phyloP scores from a whole-genome alignment of 2,888 invertebrate genomes.

The Leucozona laternaria region DNA sequence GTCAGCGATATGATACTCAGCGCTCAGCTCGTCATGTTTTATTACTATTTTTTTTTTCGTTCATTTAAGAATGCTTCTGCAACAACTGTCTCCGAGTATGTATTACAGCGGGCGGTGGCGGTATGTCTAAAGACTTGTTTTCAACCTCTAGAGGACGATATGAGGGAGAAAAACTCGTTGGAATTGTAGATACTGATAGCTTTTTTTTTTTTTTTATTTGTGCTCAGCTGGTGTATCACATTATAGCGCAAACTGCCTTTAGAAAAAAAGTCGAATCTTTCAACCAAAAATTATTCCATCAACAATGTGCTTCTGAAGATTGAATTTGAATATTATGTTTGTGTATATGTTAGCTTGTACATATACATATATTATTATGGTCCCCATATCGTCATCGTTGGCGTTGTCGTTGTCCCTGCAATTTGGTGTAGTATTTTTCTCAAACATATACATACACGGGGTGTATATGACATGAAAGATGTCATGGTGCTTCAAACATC shows the following conservation, averaged over 20 bases:
- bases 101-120: not conserved
- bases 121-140: slow-evolving; percentile 8
- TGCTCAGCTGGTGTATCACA: slow-evolving; percentile 57
- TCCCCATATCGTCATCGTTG: slow-evolving; percentile 1
- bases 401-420: slow-evolving; percentile 11
- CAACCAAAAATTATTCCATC: slow-evolving; percentile 70
- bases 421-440: slow-evolving; percentile 20
- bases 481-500: slow-evolving; percentile 31
- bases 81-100: slow-evolving; percentile 33
- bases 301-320: slow-evolving; percentile 66
- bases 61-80: slow-evolving; percentile 63
- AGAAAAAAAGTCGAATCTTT: slow-evolving; percentile 35
- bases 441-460: not conserved
- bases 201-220: slow-evolving; percentile 11
- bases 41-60: slow-evolving; percentile 56
- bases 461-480: slow-evolving; percentile 18
- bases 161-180: slow-evolving; percentile 29
- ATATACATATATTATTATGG: slow-evolving; percentile 9
- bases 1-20: slow-evolving; percentile 69
- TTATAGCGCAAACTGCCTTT: slow-evolving; percentile 50
- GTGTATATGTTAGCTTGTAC: not conserved
- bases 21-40: slow-evolving; percentile 72
- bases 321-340: slow-evolving; percentile 54
- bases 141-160: slow-evolving; percentile 1
- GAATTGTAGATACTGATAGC: slow-evolving; percentile 43